A percentile compares a stretch with the other conserved stretches of the same genome.
phyloP scores from a whole-genome alignment of 2,888 invertebrate genomes.

The Pollenia amentaria region DNA sequence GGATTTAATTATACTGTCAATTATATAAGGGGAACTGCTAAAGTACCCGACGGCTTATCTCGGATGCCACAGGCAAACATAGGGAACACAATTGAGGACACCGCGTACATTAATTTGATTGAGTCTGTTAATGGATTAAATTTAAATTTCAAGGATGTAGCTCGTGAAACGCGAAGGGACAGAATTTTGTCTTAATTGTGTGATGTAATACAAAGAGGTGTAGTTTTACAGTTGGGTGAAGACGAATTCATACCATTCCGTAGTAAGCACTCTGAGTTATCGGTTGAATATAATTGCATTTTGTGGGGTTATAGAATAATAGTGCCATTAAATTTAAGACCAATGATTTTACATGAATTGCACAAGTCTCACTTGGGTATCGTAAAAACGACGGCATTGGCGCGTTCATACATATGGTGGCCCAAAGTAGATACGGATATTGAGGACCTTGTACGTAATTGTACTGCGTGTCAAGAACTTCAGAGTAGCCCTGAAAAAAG shows the following conservation, averaged over 20 bases:
- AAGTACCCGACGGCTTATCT: slow-evolving; percentile 44
- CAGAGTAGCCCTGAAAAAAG: slow-evolving; percentile 68
- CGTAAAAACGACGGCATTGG: slow-evolving; percentile 65
- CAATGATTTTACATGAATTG: neutral
- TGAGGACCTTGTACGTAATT: slow-evolving; percentile 60
- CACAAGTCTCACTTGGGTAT: slow-evolving; percentile 46
- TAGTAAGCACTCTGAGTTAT: slow-evolving; percentile 75
- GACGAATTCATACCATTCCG: slow-evolving; percentile 40
- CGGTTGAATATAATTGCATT: slow-evolving; percentile 74
- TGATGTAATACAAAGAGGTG: slow-evolving; percentile 16
- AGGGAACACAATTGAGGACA: neutral
- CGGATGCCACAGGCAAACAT: neutral
- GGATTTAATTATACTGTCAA: too few relatives aligned
- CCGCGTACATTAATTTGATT: slow-evolving; percentile 52
- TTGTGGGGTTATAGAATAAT: slow-evolving; percentile 51
- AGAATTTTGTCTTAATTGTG: slow-evolving; percentile 48
- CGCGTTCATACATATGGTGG: slow-evolving; percentile 71
- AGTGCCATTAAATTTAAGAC: neutral
- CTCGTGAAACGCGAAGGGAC: slow-evolving; percentile 53
- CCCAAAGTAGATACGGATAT: slow-evolving; percentile 65
- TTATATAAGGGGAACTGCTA: slow-evolving; percentile 58
- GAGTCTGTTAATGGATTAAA: slow-evolving; percentile 44
- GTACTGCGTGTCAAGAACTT: slow-evolving; percentile 64
- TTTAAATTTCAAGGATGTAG: slow-evolving; percentile 64
- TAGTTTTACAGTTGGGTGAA: slow-evolving; percentile 26